Percentiles rank a stretch among this genome's conserved stretches.
Conservation (phyloP, 1,140 invertebrate species). For the Tetragonula clypearis region DNA sequence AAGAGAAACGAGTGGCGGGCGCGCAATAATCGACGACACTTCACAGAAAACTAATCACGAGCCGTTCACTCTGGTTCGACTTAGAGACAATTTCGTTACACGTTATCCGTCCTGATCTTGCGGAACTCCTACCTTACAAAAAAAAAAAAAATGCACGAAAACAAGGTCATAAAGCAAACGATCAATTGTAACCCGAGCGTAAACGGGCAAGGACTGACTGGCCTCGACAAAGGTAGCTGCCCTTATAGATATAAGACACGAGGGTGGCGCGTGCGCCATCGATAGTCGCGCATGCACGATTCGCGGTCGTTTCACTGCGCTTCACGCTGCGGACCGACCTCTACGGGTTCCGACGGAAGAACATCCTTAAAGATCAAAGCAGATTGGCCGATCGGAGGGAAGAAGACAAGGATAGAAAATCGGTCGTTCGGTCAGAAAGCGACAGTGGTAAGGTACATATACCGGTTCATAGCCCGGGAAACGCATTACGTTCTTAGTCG, state of each 20-base stretch:
- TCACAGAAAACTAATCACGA: neutral
- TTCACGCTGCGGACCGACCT: conserved; percentile 40
- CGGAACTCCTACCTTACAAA: neutral
- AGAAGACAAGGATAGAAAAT: conserved; percentile 52
- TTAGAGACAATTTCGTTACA: too few species aligned
- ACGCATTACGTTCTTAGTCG: neutral
- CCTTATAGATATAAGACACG: conserved; percentile 71
- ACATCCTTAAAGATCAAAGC: conserved; percentile 33
- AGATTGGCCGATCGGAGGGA: conserved; percentile 47
- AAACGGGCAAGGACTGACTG: conserved; percentile 70
- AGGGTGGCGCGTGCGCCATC: conserved; percentile 53
- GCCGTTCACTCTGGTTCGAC: neutral
- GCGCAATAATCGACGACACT: conserved; percentile 9
- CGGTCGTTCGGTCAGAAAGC: conserved; percentile 63
- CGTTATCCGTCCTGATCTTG: neutral
- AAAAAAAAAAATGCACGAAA: neutral
- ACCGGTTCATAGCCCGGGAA: neutral
- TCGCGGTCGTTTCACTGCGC: conserved; percentile 43
- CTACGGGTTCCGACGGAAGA: conserved; percentile 35
- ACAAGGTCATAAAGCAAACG: neutral
- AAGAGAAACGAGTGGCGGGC: too few species aligned
- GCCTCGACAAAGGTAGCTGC: conserved; percentile 64
- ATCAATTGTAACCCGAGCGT: conserved; percentile 55
- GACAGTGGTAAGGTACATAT: conserved; percentile 53
- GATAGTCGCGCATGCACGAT: conserved; percentile 54